Base-by-base conservation (phyloP, 1,140 invertebrate genomes). In the Lithobius niger region DNA sequence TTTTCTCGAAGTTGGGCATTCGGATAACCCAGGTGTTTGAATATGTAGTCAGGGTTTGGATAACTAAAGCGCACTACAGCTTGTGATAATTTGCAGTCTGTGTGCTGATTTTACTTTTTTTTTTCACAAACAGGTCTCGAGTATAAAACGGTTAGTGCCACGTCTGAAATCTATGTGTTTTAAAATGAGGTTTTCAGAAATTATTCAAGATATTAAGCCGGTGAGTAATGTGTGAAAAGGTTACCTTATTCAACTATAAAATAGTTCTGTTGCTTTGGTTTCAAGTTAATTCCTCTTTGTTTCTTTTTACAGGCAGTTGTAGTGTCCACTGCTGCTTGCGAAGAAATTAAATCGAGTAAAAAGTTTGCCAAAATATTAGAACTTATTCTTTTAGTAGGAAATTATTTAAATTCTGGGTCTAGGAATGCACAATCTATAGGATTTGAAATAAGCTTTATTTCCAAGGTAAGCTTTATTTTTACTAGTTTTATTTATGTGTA, bases 381-480 rank as follows among this genome's bases (percentile, higher is more conserved):
- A 69, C 69, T 97, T 0, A 82, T 98, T 56, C 74, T 98, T 0
- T 69, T 96, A 10, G 72, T 97, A 25, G 93, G 93, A 18, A 98
- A 97, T 73, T 92, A 88, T 61, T 88, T 97, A 83, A 97, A 97
- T 69, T 82, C 88, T 2, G 92, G 93, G 0, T 92, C 90, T 0
- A 84, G 83, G 61, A 96, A 96, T 67, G 92, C 83, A 6, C 85
- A 90, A 62, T 90, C 92, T 1, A 85, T 91, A 64, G 96, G 90
- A 3, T 99, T 97, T 71, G 93, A 99, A 71, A 94, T 98, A 54
- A 93, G 82, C 67, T 97, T 90, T 69, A 75, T 99, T 1, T 86
- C 91, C 0, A 97, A 97, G 77, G 84, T 93, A 70, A 64, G 61
- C 60, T 24, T n/a, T n/a, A n/a, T n/a, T n/a, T n/a, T n/a, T n/a